Evolutionary conservation across 2,888 invertebrate genomes (phyloP).

Genomic region (Agrochola litura): DNA sequence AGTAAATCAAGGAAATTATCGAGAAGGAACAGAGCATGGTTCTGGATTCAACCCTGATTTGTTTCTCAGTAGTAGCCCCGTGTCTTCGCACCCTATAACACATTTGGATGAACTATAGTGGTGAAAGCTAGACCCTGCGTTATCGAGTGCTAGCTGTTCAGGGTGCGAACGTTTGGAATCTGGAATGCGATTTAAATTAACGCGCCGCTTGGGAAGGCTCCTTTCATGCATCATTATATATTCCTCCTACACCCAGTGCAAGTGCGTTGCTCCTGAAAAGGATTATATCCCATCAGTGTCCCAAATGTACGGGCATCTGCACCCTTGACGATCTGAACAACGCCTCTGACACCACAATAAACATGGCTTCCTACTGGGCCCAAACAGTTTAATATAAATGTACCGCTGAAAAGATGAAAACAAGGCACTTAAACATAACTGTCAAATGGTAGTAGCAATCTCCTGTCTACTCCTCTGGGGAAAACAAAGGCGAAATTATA

Average conservation of each 20-base stretch:
- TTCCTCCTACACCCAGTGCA: not conserved
- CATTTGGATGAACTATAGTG: not conserved
- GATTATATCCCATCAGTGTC: not conserved
- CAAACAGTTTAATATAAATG: not conserved
- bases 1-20: not conserved
- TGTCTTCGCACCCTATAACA: not conserved
- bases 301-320: not conserved
- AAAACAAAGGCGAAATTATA: conserved; percentile 8
- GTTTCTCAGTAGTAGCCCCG: not conserved
- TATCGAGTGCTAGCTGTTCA: not conserved
- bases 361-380: not conserved
- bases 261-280: no score
- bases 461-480: not conserved
- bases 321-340: not conserved
- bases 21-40: not conserved
- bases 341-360: not conserved
- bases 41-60: not conserved
- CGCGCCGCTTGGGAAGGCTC: not conserved
- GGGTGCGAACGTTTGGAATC: not conserved
- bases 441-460: not conserved
- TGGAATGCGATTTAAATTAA: not conserved
- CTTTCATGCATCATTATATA: not conserved
- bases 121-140: not conserved
- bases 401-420: not conserved
- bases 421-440: not conserved